Evolutionary conservation across 1,140 invertebrate genomes (phyloP).

Genomic region (Tribolium castaneum): DNA sequence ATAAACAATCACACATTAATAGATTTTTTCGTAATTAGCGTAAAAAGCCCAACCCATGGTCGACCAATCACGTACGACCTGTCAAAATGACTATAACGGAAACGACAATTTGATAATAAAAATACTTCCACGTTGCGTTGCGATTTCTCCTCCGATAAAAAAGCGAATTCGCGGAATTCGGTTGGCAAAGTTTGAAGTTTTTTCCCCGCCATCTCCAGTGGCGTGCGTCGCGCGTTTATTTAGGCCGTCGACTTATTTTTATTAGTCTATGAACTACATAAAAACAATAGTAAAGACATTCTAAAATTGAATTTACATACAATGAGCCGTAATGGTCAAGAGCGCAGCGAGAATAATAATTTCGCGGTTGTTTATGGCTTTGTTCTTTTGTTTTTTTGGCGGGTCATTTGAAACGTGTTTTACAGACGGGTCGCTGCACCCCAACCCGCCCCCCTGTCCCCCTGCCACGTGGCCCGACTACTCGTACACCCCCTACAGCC

Average conservation of each 20-base stretch:
- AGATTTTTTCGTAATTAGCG: neutral
- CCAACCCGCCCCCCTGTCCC: constrained; percentile 47
- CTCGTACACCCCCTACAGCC: constrained; percentile 53
- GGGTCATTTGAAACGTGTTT: constrained; percentile 37
- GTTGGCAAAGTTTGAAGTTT: neutral
- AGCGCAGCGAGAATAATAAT: constrained; percentile 1
- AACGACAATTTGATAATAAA: constrained; percentile 37
- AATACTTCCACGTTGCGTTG: constrained; percentile 31
- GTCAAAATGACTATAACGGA: constrained; percentile 27
- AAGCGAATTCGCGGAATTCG: constrained; percentile 7
- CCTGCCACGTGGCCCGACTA: constrained; percentile 55
- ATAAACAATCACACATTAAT: neutral
- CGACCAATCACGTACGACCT: neutral
- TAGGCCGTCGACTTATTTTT: neutral
- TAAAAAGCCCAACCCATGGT: neutral
- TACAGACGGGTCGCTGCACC: constrained; percentile 53
- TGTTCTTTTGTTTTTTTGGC: constrained; percentile 10
- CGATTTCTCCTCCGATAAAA: constrained; percentile 7
- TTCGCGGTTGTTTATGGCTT: constrained; percentile 1
- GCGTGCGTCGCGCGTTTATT: neutral
- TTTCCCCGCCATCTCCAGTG: neutral
- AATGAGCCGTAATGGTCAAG: constrained; percentile 28
- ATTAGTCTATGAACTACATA: constrained; percentile 19
- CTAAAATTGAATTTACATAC: constrained; percentile 23
- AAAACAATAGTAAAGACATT: constrained; percentile 24